phyloP scores from a whole-genome alignment of 2,113 vertebrate genomes.

The Nyctibius bracteatus region DNA sequence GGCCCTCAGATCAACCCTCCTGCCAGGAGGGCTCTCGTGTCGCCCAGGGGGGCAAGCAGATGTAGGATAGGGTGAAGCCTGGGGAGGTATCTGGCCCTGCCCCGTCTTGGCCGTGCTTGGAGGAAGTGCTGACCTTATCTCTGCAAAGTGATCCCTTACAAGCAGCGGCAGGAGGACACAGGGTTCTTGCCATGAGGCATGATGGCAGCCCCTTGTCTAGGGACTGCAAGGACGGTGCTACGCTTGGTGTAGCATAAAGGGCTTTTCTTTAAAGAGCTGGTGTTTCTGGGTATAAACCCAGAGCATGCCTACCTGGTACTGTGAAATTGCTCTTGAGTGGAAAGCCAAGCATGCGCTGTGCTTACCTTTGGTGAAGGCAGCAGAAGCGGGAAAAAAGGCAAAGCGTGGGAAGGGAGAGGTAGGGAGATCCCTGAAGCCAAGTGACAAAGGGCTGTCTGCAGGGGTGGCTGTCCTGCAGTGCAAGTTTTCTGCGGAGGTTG shows the following conservation, averaged over 20 bases:
- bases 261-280: background rate
- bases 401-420: background rate
- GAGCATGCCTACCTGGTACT: fast-evolving
- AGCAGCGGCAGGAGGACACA: fast-evolving
- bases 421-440: background rate
- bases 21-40: background rate
- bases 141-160: background rate
- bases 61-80: background rate
- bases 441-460: background rate
- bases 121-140: background rate
- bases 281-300: background rate
- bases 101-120: background rate
- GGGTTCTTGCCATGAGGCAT: background rate
- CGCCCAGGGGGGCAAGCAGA: fast-evolving
- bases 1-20: background rate
- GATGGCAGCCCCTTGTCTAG: background rate
- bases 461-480: slow-evolving; percentile 1
- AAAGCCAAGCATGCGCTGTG: background rate
- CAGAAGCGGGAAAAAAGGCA: background rate
- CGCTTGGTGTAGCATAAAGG: background rate
- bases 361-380: background rate
- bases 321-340: background rate
- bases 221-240: background rate
- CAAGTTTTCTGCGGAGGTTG: background rate
- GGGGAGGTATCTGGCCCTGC: background rate